Conservation (phyloP, 2,797 vertebrate genomes). For the Pteropus rufus region DNA sequence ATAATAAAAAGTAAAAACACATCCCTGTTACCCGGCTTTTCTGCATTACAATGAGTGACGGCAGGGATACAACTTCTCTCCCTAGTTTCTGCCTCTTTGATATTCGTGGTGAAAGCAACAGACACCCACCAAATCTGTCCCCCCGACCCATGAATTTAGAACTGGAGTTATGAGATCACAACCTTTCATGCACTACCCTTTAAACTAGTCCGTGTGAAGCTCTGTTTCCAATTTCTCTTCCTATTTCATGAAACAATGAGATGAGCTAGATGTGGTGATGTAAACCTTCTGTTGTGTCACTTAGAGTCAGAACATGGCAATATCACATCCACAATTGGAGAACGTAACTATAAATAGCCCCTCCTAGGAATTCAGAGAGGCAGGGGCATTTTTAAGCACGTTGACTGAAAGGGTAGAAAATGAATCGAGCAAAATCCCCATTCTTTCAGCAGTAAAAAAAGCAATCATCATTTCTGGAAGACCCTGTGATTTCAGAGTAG, state of each 20-base stretch:
- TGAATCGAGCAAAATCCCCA: conserved; percentile 3
- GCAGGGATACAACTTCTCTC: background rate
- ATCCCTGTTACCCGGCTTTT: conserved; percentile 37
- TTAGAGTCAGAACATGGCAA: conserved; percentile 6
- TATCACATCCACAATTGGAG: background rate
- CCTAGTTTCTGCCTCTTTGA: background rate
- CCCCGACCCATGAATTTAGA: background rate
- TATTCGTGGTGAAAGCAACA: background rate
- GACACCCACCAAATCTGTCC: background rate
- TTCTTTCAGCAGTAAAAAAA: background rate
- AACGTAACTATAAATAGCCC: background rate
- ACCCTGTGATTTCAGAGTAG: conserved; percentile 45
- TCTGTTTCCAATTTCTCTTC: conserved; percentile 21
- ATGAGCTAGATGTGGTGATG: background rate
- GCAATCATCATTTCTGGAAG: conserved; percentile 37
- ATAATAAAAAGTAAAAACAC: conserved; percentile 70
- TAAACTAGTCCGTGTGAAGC: background rate
- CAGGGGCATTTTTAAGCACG: background rate
- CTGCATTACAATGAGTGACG: conserved; percentile 4
- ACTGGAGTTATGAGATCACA: background rate
- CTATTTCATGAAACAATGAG: background rate
- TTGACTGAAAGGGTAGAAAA: background rate
- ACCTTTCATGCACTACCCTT: background rate
- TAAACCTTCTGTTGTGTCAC: conserved; percentile 53
- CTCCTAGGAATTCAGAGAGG: background rate